Evolutionary conservation across 2,888 invertebrate species (phyloP).

Genomic region (Amphipyra berbera): DNA sequence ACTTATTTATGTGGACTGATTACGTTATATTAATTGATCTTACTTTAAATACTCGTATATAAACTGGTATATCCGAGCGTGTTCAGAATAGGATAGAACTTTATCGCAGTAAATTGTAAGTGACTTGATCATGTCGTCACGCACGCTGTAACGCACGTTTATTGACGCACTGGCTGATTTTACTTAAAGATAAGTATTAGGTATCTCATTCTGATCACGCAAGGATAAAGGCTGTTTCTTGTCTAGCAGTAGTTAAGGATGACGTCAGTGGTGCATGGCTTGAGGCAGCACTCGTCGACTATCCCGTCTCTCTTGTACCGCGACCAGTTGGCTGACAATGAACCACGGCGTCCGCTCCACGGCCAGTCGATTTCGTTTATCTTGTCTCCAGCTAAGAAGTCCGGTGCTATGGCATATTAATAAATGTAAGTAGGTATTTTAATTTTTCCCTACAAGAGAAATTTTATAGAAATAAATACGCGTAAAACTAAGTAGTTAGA

Average conservation of each 20-base stretch:
- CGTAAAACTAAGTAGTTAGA: no score
- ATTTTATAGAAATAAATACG: no score
- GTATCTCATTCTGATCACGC: no score
- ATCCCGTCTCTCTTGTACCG: conserved; percentile 69
- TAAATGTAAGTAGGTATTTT: no score
- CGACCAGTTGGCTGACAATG: conserved; percentile 64
- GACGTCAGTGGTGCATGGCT: conserved; percentile 67
- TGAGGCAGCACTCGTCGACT: conserved; percentile 72
- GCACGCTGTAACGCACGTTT: no score
- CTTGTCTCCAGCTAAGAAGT: conserved; percentile 52
- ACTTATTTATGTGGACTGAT: conserved; percentile 45
- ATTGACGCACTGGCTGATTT: no score
- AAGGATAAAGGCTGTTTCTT: conserved; percentile 7
- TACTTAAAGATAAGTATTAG: no score
- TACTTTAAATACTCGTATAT: conserved; percentile 11
- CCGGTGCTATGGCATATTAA: conserved; percentile 17
- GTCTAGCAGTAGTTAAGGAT: conserved; percentile 69
- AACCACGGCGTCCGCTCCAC: conserved; percentile 65
- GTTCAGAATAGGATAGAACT: neutral
- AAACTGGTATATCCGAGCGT: neutral
- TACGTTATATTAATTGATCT: conserved; percentile 13
- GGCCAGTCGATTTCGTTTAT: conserved; percentile 62
- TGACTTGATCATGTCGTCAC: no score
- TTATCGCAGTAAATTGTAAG: no score
- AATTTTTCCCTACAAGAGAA: no score